Percentiles rank a stretch among this genome's conserved stretches.
Evolutionary conservation across 1,140 invertebrate genomes (phyloP).

Genomic region (Acarapis woodi): DNA sequence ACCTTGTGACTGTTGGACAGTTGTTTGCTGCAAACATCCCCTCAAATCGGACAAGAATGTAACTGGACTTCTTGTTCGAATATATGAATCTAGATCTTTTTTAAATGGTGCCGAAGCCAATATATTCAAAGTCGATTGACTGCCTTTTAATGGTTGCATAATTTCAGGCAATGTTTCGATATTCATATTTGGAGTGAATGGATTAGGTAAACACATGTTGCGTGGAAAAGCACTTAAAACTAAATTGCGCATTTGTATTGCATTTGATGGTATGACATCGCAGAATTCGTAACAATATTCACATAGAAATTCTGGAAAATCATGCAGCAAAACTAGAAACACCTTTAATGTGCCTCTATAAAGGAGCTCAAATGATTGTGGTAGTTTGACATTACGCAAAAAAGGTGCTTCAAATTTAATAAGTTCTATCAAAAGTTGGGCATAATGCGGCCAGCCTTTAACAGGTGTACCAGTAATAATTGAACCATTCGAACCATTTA

Average conservation of each 20-base stretch:
- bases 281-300: constrained; percentile 99
- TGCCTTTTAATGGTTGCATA: constrained; percentile 29
- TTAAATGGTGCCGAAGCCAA: constrained; percentile 10
- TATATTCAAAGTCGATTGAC: neutral
- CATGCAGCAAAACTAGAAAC: constrained; percentile 77
- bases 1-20: neutral
- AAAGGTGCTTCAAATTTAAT: constrained; percentile 93
- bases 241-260: constrained; percentile 93
- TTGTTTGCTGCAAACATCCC: constrained; percentile 40
- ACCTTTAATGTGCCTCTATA: constrained; percentile 86
- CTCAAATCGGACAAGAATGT: constrained; percentile 75
- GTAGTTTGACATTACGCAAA: constrained; percentile 76
- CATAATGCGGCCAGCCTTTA: constrained; percentile 26
- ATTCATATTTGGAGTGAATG: constrained; percentile 87
- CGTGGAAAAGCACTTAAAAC: constrained; percentile 89
- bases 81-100: constrained; percentile 68
- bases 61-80: constrained; percentile 74
- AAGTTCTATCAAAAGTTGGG: constrained; percentile 66
- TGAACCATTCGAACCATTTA: constrained; percentile 2
- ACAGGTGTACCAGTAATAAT: neutral
- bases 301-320: constrained; percentile 95
- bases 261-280: constrained; percentile 94
- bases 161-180: constrained; percentile 74
- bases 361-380: constrained; percentile 61
- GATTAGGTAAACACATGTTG: constrained; percentile 90